Conservation (phyloP, 2,797 vertebrate species). For the Sebastes steindachneri region DNA sequence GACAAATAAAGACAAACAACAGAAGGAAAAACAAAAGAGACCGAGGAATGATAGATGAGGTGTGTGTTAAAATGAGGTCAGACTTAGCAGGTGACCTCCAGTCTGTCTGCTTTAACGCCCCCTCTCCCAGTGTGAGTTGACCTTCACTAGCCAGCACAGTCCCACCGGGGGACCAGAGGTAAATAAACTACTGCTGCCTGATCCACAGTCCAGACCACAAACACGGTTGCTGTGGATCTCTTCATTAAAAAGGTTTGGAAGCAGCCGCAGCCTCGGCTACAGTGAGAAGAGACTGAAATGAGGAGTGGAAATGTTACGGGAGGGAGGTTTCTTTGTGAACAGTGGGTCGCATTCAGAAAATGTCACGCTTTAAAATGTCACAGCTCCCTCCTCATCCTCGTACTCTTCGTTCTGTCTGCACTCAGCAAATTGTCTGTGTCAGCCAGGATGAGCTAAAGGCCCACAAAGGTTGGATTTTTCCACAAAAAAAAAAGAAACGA, state of each 20-base stretch:
- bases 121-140: conserved; percentile 27
- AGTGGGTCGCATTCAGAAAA: conserved; percentile 17
- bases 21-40: too few relatives aligned
- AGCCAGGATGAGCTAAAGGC: not conserved
- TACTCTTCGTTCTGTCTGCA: not conserved
- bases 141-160: conserved; percentile 24
- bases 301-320: conserved; percentile 4
- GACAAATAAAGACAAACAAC: not conserved
- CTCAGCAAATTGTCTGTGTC: not conserved
- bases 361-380: conserved; percentile 36
- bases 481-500: not conserved
- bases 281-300: not conserved
- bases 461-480: not conserved
- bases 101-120: conserved; percentile 1
- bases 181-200: conserved; percentile 14
- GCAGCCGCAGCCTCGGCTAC: not conserved
- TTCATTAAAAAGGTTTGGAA: conserved; percentile 19
- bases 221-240: conserved; percentile 41
- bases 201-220: conserved; percentile 9
- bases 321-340: not conserved
- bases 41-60: not conserved
- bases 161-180: not conserved
- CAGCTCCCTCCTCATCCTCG: not conserved
- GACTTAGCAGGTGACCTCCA: conserved; percentile 20
- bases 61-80: conserved; percentile 17